A percentile compares a stretch with the other conserved stretches of the same genome.
phyloP scores from a whole-genome alignment of 1,140 invertebrate species.

The Procambarus clarkii region DNA sequence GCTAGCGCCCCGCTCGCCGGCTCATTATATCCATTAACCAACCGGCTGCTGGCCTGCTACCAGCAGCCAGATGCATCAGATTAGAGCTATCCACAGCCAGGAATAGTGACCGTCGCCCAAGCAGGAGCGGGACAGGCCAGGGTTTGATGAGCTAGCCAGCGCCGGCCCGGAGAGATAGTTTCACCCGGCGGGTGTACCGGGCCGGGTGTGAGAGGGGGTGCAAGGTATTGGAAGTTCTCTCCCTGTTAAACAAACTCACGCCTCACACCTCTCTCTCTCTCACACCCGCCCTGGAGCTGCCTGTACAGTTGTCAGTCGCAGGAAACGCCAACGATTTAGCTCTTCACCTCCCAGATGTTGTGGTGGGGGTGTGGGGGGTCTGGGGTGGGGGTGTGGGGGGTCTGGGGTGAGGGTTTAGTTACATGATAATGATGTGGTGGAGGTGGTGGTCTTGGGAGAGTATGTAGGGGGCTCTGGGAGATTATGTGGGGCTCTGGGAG shows the following conservation, averaged over 20 bases:
- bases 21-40: conserved; percentile 28
- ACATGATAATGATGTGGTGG: no score
- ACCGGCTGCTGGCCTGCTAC: background rate
- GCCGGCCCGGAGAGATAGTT: background rate
- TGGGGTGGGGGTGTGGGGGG: no score
- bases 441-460: no score
- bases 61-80: background rate
- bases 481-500: no score
- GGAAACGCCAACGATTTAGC: background rate
- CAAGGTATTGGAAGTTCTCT: background rate
- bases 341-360: background rate
- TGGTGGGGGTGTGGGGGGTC: background rate
- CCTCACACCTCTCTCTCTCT: background rate
- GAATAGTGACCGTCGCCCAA: background rate
- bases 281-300: background rate
- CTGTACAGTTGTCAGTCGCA: no score
- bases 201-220: conserved; percentile 5
- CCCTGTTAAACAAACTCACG: conserved; percentile 43
- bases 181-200: conserved; percentile 30
- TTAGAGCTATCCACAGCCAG: background rate
- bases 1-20: background rate
- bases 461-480: no score
- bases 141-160: background rate
- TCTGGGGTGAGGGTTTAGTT: no score
- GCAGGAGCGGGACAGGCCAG: no score